These are phyloP conservation scores for Cherax quadricarinatus DNA, from an alignment of 1,140 invertebrate genomes.

Conservation along the genomic window DNA sequence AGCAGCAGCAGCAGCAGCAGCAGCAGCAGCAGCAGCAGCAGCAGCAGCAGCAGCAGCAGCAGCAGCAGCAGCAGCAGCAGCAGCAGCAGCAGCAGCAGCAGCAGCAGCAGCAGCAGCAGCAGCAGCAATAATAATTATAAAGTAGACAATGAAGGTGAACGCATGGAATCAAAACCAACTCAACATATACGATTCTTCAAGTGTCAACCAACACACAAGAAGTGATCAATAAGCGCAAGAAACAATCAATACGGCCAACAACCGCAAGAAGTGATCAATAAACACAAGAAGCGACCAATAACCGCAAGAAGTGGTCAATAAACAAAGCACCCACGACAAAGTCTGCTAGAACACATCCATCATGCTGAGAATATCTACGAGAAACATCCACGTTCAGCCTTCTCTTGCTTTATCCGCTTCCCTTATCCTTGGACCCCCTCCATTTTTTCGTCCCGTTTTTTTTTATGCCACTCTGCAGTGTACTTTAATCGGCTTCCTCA, in stretches of 20 bases:
- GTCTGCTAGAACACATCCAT: no score
- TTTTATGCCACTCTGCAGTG: constrained; percentile 53
- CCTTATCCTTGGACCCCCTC: neutral
- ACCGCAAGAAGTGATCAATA: no score
- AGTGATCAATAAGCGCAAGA: neutral
- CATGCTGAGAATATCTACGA: no score
- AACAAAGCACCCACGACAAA: no score
- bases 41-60: neutral
- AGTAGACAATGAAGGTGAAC: neutral
- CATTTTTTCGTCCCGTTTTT: constrained; percentile 32
- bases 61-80: neutral
- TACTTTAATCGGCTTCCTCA: constrained; percentile 69
- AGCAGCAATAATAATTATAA: neutral
- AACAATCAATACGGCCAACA: no score
- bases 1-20: neutral
- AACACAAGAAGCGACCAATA: no score
- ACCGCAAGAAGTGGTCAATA: no score
- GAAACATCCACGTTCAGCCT: constrained; percentile 15
- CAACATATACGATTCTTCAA: neutral
- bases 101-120: neutral
- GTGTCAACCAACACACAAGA: neutral
- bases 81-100: constrained; percentile 2
- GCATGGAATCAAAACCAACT: no score
- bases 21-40: neutral
- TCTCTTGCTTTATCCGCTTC: neutral